A percentile compares a stretch with the other conserved stretches of the same genome.
Evolutionary conservation across 2,888 invertebrate species (phyloP).

Genomic region (Himalopsyche japonica): DNA sequence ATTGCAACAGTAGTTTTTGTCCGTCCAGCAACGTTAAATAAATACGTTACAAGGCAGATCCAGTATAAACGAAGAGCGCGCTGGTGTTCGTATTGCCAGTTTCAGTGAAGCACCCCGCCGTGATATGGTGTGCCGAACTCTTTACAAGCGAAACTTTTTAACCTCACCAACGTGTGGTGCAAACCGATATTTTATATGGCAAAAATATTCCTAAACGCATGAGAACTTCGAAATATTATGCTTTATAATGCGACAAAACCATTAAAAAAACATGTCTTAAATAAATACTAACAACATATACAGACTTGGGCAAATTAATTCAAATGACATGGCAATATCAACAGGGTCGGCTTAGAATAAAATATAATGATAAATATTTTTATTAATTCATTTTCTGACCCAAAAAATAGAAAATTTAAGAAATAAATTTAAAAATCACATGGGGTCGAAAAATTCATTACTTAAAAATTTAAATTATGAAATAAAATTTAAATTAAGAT

Average conservation of each 20-base stretch:
- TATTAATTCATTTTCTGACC: no score
- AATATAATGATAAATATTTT: no score
- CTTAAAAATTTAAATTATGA: no score
- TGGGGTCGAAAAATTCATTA: no score
- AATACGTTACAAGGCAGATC: constrained; percentile 23
- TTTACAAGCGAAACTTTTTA: neutral
- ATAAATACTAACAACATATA: neutral
- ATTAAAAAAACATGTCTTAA: neutral
- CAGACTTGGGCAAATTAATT: neutral
- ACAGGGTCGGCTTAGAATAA: neutral
- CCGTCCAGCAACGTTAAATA: constrained; percentile 4
- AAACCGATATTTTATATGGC: constrained; percentile 2
- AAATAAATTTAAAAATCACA: no score
- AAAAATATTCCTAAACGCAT: neutral
- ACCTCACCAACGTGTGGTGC: neutral
- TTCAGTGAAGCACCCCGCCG: neutral
- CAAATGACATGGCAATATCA: neutral
- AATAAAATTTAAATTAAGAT: no score
- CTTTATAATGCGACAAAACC: neutral
- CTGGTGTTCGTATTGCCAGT: neutral
- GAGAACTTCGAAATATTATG: neutral
- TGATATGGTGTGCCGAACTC: neutral
- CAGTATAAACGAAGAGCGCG: neutral
- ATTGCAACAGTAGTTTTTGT: constrained; percentile 29
- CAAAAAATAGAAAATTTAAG: no score